Evolutionary conservation across 2,888 invertebrate species (phyloP).

Genomic region (Brachypterus glaber): DNA sequence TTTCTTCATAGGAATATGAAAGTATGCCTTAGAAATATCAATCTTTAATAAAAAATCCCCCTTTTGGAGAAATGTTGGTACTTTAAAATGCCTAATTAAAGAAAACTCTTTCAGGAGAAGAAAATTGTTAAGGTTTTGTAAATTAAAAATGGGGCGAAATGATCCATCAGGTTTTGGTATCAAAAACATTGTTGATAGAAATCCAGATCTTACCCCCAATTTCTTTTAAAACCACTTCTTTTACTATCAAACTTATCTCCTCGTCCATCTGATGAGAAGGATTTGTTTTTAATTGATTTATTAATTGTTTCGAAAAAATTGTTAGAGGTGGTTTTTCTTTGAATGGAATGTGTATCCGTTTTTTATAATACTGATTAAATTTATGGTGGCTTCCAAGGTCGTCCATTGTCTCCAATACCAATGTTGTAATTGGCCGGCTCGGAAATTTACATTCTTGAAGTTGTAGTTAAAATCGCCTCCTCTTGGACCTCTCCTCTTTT

Average conservation of each 20-base stretch:
- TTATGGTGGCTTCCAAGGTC: neutral
- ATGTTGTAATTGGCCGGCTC: neutral
- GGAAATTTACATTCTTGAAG: neutral
- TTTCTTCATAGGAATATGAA: slow-evolving; percentile 7
- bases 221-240: neutral
- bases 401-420: neutral
- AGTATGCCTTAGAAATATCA: slow-evolving; percentile 11
- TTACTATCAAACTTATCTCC: neutral
- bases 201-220: neutral
- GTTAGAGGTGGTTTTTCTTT: neutral
- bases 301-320: neutral
- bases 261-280: neutral
- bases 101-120: slow-evolving; percentile 9
- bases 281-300: neutral
- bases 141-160: slow-evolving; percentile 4
- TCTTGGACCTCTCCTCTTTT: too few species aligned
- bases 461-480: too few species aligned
- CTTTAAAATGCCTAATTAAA: slow-evolving; percentile 7
- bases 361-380: too few species aligned
- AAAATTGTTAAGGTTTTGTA: neutral
- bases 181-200: slow-evolving; percentile 3
- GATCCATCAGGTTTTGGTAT: slow-evolving; percentile 4
- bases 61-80: slow-evolving; percentile 11
- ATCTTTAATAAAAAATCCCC: slow-evolving; percentile 9
- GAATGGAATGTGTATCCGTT: neutral